Base-by-base conservation (phyloP, 2,797 vertebrate species). In the Arvicola amphibius region DNA sequence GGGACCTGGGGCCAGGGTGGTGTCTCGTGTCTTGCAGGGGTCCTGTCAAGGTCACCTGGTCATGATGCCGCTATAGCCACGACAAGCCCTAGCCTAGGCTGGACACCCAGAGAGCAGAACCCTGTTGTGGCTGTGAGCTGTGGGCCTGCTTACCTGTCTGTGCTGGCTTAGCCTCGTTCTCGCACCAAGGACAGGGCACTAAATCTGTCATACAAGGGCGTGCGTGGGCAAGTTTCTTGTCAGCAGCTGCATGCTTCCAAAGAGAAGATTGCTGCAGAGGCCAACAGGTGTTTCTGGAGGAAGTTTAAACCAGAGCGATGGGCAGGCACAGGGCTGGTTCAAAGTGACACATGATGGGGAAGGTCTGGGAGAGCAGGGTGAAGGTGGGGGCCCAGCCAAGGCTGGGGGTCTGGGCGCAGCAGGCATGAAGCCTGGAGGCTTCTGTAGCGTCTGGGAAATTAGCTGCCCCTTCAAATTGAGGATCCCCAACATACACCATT, bases 111-210 rank as follows among this genome's bases (percentile, higher is more conserved):
- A 53, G 6, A 1, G 4, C 37, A 32, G 61, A 59, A 56, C 4
- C 25, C 4, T 23, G 25, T 10, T 88, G 63, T 67, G 84, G n/a
- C 56, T 4, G 0, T 71, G 63, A 56, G 63, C 8, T 3, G 0
- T 84, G 43, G 61, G 56, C 17, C 37, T 6, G 32, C 77, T 29
- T 29, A 3, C 14, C n/a, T n/a, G 32, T 25, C 43, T 4, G 12
- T 65, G 29, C 56, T n/a, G 13, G n/a, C 48, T 51, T 48, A 25
- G 16, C 14, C 0, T 11, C 1, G 8, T 43, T 46, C 77, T 27
- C 6, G 0, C 6, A 0, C 69, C n/a, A 37, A 16, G 19, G 69
- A 65, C 7, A 0, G 3, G 25, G 37, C 9, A 2, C 40, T 13
- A 40, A 73, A 59, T 73, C 48, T 88, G 40, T 76, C 25, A 61